Evolutionary conservation across 2,797 vertebrate species (phyloP).

Genomic region (Huso huso): DNA sequence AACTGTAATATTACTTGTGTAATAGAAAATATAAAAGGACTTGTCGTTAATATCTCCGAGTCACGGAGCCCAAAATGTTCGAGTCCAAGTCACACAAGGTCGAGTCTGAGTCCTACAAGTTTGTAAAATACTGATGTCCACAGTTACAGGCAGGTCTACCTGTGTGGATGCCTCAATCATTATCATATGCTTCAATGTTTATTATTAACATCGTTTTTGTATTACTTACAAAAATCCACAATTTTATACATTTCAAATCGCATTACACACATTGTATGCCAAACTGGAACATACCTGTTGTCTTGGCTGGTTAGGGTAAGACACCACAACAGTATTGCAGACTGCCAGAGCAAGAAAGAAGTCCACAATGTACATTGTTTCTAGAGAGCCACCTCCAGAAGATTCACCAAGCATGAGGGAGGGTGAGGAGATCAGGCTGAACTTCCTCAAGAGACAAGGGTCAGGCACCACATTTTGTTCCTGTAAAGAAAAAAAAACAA

Average conservation of each 20-base stretch:
- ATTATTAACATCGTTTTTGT: too few relatives aligned
- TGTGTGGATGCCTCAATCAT: too few relatives aligned
- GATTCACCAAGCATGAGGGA: slow-evolving; percentile 25
- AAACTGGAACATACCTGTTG: slow-evolving; percentile 55
- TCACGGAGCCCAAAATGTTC: too few relatives aligned
- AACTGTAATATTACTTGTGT: too few relatives aligned
- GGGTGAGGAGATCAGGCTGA: slow-evolving; percentile 54
- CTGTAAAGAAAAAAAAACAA: slow-evolving; percentile 43
- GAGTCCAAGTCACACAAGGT: too few relatives aligned
- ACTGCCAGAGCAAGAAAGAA: slow-evolving; percentile 87
- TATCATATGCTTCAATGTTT: too few relatives aligned
- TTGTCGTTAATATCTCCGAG: too few relatives aligned
- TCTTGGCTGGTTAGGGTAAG: slow-evolving; percentile 60
- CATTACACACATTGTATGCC: slow-evolving; percentile 15
- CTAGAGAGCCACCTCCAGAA: slow-evolving; percentile 35
- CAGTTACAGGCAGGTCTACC: too few relatives aligned
- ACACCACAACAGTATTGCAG: slow-evolving; percentile 95
- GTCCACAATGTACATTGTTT: slow-evolving; percentile 69
- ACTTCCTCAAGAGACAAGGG: slow-evolving; percentile 63
- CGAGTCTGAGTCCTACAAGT: too few relatives aligned
- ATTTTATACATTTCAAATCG: slow-evolving; percentile 7
- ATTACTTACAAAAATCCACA: not conserved
- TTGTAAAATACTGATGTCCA: too few relatives aligned
- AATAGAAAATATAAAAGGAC: too few relatives aligned
- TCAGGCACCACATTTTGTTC: slow-evolving; percentile 84